Conservation (phyloP, 2,797 vertebrate species). For the Parambassis ranga region DNA sequence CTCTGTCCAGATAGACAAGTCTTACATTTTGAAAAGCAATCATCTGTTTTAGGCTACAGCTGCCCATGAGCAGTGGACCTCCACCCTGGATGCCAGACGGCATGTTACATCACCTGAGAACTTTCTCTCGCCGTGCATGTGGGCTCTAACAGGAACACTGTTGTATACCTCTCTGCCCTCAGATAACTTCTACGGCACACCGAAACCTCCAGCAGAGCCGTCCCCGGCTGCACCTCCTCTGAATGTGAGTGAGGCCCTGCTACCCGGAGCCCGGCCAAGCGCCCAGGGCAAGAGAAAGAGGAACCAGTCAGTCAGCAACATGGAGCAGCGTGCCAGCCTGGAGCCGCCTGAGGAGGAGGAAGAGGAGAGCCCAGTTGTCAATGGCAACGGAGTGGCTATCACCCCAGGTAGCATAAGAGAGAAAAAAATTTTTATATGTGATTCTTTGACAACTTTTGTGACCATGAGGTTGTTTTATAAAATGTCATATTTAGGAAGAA, state of each 20-base stretch:
- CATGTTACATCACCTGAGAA: constrained; percentile 22
- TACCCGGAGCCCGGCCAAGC: constrained; percentile 96
- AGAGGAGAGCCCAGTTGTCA: constrained; percentile 93
- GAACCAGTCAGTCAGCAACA: constrained; percentile 99
- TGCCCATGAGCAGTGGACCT: neutral
- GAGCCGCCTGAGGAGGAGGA: constrained; percentile 90
- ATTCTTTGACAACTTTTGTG: neutral
- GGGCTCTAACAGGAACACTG: neutral
- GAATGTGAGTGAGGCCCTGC: constrained; percentile 98
- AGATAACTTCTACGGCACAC: constrained; percentile 99
- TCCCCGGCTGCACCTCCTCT: constrained; percentile 89
- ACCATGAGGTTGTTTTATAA: constrained; percentile 8
- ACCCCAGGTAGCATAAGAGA: constrained; percentile 86
- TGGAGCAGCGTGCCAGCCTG: constrained; percentile 96
- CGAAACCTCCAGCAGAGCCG: constrained; percentile 96
- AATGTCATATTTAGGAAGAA: constrained; percentile 7
- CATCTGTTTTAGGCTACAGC: neutral
- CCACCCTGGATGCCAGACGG: neutral
- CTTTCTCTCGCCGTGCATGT: neutral
- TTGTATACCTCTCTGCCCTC: constrained; percentile 21
- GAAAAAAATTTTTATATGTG: too few species aligned
- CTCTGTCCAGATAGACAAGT: neutral
- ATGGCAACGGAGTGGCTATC: constrained; percentile 92
- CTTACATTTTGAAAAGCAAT: constrained; percentile 2
- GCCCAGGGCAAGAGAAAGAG: constrained; percentile 97